Conservation (phyloP, 1,140 invertebrate genomes). For the Drosophila mayri region DNA sequence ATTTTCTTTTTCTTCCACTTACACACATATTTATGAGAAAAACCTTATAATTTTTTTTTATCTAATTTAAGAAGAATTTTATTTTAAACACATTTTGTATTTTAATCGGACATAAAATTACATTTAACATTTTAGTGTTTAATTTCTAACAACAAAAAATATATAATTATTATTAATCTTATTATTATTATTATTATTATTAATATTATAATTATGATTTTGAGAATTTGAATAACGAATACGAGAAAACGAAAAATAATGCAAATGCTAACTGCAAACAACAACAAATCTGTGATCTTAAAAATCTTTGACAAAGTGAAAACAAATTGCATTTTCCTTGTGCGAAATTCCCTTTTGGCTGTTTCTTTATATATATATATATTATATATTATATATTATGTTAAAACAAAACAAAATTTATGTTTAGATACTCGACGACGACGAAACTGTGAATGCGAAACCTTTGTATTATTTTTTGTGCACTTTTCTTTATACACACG, state of each 20-base stretch:
- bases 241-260: conserved; percentile 70
- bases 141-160: conserved; percentile 21
- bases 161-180: conserved; percentile 13
- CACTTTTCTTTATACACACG: conserved; percentile 38
- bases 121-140: conserved; percentile 24
- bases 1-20: conserved; percentile 14
- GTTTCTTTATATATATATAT: conserved; percentile 60
- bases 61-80: conserved; percentile 17
- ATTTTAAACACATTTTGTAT: conserved; percentile 31
- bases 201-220: conserved; percentile 27
- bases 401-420: conserved; percentile 71
- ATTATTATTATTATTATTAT: conserved; percentile 16
- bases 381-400: conserved; percentile 35
- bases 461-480: conserved; percentile 82
- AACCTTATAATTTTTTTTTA: conserved; percentile 15
- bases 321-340: conserved; percentile 64
- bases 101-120: conserved; percentile 21
- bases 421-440: conserved; percentile 62
- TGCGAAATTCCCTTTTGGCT: conserved; percentile 83
- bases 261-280: conserved; percentile 68
- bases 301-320: conserved; percentile 70
- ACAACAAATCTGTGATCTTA: conserved; percentile 84
- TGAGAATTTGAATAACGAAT: conserved; percentile 32
- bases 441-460: conserved; percentile 70
- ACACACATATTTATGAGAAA: conserved; percentile 33